Percentiles rank a stretch among this genome's conserved stretches.
Conservation (phyloP, 2,113 vertebrate species). For the Scortum barcoo region DNA sequence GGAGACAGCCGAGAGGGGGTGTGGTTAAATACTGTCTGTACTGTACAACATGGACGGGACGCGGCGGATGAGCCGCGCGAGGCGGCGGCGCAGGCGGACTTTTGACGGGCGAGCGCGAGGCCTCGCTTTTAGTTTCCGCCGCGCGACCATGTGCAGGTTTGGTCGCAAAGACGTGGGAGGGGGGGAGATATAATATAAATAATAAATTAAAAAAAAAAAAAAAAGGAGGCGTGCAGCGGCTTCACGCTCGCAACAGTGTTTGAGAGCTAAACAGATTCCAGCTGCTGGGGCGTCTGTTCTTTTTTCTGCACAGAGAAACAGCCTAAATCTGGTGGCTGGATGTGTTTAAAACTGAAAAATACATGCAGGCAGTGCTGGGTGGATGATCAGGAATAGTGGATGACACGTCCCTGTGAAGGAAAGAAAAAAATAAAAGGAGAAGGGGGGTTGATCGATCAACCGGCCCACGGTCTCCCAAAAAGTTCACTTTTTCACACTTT, state of each 20-base stretch:
- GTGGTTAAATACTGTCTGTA: conserved; percentile 92
- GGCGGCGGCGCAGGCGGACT: conserved; percentile 26
- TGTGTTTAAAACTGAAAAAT: conserved; percentile 31
- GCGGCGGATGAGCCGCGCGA: conserved; percentile 73
- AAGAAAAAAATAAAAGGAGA: conserved; percentile 28
- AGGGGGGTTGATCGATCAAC: conserved; percentile 61
- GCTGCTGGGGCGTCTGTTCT: conserved; percentile 69
- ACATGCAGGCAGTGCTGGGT: conserved; percentile 33
- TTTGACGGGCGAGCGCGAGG: conserved; percentile 56
- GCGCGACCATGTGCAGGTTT: conserved; percentile 10
- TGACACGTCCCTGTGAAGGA: conserved; percentile 48
- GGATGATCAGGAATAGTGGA: conserved; percentile 30
- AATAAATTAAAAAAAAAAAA: too few relatives aligned
- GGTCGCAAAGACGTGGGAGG: background rate
- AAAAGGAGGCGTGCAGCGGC: conserved; percentile 25
- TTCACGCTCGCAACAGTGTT: conserved; percentile 34
- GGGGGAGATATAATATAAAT: too few relatives aligned
- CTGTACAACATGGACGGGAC: conserved; percentile 91
- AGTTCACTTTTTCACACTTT: conserved; percentile 79
- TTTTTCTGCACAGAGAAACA: conserved; percentile 54
- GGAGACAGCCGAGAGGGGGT: conserved; percentile 89
- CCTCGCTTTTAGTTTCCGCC: background rate
- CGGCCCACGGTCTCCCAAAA: conserved; percentile 72
- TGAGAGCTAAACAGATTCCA: conserved; percentile 63
- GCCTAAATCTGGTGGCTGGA: conserved; percentile 45